Conservation (phyloP, 30 jellyfish, hydroid and myxozoan genomes). For the Mastigias papua region DNA sequence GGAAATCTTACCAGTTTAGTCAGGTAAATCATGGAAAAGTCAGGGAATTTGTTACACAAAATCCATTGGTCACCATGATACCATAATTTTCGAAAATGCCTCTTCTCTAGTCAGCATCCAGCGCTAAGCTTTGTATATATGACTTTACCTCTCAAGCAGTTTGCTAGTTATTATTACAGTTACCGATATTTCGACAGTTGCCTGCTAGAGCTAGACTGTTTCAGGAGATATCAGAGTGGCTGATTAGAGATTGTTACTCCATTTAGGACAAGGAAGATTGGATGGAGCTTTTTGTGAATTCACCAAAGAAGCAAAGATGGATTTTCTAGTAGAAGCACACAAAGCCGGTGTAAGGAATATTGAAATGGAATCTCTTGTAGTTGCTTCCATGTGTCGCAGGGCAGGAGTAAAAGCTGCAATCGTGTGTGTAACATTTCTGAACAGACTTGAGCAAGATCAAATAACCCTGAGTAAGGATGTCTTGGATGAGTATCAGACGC, state of each 20-base stretch:
- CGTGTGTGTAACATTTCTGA: constrained; percentile 81
- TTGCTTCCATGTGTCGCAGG: constrained; percentile 94
- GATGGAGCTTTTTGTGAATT: constrained; percentile 96
- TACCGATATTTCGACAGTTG: no score
- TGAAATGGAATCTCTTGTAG: constrained; percentile 94
- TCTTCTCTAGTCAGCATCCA: no score
- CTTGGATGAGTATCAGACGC: constrained; percentile 73
- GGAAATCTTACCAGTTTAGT: no score
- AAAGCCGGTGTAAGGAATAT: constrained; percentile 81
- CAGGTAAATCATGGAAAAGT: no score
- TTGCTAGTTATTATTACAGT: no score
- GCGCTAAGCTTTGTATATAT: no score
- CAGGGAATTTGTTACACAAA: no score
- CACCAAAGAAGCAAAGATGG: constrained; percentile 75
- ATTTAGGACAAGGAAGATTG: constrained; percentile 87
- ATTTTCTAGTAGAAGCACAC: constrained; percentile 68
- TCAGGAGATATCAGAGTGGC: no score
- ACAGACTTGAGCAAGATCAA: constrained; percentile 84
- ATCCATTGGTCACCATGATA: no score
- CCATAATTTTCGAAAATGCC: no score
- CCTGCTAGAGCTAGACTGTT: no score
- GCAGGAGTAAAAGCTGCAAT: constrained; percentile 92
- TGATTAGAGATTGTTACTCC: background rate
- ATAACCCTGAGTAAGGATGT: constrained; percentile 51
- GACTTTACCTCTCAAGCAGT: no score